Conservation (phyloP, 1,140 invertebrate genomes). For the Hyles vespertilio region DNA sequence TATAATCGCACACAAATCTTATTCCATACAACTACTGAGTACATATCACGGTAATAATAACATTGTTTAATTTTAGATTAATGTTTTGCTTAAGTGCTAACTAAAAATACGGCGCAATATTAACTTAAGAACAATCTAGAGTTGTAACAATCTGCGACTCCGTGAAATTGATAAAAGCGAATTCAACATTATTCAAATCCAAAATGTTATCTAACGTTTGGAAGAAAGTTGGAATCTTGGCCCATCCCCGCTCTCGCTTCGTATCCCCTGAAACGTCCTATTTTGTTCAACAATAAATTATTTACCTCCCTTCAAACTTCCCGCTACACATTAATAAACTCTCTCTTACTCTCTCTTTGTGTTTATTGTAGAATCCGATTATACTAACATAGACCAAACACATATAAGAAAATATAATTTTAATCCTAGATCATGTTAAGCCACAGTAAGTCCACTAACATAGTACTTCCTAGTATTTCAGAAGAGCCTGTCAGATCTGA, state of each 20-base stretch:
- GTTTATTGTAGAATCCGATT: conserved; percentile 6
- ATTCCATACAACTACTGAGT: too few relatives aligned
- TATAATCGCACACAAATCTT: too few relatives aligned
- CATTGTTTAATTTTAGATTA: too few relatives aligned
- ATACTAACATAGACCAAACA: too few relatives aligned
- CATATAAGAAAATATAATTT: too few relatives aligned
- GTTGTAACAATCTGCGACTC: conserved; percentile 7
- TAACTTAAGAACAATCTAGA: background rate
- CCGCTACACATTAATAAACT: conserved; percentile 7
- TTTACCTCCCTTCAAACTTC: conserved; percentile 3
- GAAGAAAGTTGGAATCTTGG: background rate
- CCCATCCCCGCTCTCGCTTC: background rate
- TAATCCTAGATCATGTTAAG: too few relatives aligned
- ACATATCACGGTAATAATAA: too few relatives aligned
- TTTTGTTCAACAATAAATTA: conserved; percentile 8
- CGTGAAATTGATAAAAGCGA: conserved; percentile 4
- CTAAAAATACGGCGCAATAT: background rate
- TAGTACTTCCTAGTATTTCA: too few relatives aligned
- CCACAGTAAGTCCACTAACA: too few relatives aligned
- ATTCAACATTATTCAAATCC: conserved; percentile 13
- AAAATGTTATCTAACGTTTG: conserved; percentile 10
- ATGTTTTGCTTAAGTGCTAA: background rate
- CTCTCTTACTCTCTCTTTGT: conserved; percentile 20
- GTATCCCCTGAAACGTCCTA: background rate
- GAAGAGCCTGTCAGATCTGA: too few relatives aligned